Base-by-base conservation (phyloP, 2,113 vertebrate genomes). In the Chaetura pelagica region DNA sequence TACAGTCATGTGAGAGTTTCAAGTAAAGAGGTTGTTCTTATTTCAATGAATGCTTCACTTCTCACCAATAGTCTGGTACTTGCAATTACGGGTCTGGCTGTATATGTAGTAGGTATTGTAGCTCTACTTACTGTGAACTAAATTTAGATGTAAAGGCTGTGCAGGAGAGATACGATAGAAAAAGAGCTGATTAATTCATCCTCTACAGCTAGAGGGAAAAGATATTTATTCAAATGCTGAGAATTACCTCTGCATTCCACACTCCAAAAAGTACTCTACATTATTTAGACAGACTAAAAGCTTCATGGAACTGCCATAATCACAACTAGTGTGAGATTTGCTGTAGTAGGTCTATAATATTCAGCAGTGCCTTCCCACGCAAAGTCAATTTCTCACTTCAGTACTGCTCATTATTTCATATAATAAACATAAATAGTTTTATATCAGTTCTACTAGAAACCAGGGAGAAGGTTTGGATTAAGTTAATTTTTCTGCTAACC, bases 361-460 rank as follows among this genome's bases (percentile, higher is more conserved):
- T 69, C 62, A 88, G 46, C 75, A 76, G n/a, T 2, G 1, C 24
- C 21, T 89, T 84, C 35, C 35, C 77, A 27, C 0, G 0, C 30
- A 62, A 90, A 71, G 32, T 38, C 51, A 54, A 11, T 32, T 68
- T 44, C 35, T 81, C 32, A 26, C 17, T 48, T 90, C 6, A 40
- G 12, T 42, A 86, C 57, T 42, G 10, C 1, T 82, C 57, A 82
- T 64, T 84, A 32, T 4, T 51, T 52, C 9, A 26, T 59, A n/a
- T 18, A 74, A 75, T 32, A 52, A 91, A 29, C 7, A 42, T 51
- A 64, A 84, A 78, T 48, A 84, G 61, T 75, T 75, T 48, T 0
- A 24, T 35, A 32, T 8, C 1, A 22, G 55, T 87, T 85, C 74
- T 67, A 29, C 17, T 38, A 20, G 17, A 59, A 32, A 67, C 6